Conservation (phyloP, 2,113 vertebrate genomes). For the Protobothrops mucrosquamatus region DNA sequence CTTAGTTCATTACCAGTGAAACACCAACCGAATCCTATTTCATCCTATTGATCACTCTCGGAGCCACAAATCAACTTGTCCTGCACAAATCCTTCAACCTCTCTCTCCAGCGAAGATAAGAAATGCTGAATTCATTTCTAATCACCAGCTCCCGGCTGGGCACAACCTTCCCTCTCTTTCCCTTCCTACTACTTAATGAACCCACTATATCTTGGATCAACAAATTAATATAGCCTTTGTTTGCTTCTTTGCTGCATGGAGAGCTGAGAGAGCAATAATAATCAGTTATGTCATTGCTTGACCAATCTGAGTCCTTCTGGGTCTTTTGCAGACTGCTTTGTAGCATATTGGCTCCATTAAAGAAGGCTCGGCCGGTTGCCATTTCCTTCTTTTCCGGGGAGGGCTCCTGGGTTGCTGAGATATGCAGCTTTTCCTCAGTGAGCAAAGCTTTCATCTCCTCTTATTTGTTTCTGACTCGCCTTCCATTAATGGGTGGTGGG, state of each 20-base stretch:
- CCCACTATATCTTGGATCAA: slow-evolving; percentile 8
- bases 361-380: slow-evolving; percentile 41
- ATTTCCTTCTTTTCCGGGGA: slow-evolving; percentile 35
- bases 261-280: slow-evolving; percentile 41
- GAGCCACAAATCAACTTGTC: slow-evolving; percentile 44
- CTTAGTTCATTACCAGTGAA: slow-evolving; percentile 42
- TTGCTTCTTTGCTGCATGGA: slow-evolving; percentile 50
- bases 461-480: slow-evolving; percentile 11
- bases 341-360: slow-evolving; percentile 34
- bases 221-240: slow-evolving; percentile 41
- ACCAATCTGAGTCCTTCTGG: slow-evolving; percentile 48
- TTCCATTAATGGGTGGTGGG: not conserved
- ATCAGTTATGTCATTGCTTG: slow-evolving; percentile 51
- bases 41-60: slow-evolving; percentile 48
- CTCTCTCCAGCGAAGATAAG: slow-evolving; percentile 45
- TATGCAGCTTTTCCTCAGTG: slow-evolving; percentile 42
- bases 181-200: not conserved
- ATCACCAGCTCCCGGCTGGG: slow-evolving; percentile 43
- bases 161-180: not conserved
- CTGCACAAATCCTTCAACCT: slow-evolving; percentile 20
- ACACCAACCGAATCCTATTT: slow-evolving; percentile 40
- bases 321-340: slow-evolving; percentile 34
- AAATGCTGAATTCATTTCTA: slow-evolving; percentile 47
- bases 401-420: slow-evolving; percentile 41
- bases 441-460: slow-evolving; percentile 8